Evolutionary conservation across 1,140 invertebrate genomes (phyloP).

Genomic region (Lepidurus arcticus): DNA sequence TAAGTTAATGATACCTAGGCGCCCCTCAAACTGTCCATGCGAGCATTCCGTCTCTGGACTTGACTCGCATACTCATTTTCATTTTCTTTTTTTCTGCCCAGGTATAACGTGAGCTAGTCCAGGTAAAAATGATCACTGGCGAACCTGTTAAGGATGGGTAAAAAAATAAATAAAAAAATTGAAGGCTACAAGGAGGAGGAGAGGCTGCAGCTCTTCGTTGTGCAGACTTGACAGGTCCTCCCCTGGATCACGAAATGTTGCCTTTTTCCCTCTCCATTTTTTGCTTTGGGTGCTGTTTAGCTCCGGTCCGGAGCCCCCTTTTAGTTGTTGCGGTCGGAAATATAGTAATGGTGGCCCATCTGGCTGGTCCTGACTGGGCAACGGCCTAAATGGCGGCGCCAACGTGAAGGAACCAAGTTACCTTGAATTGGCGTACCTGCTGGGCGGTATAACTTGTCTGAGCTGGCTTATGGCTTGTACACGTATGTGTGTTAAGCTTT

Average conservation of each 20-base stretch:
- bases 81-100: background rate
- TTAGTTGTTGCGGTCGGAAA: background rate
- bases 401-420: background rate
- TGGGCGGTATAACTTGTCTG: constrained; percentile 14
- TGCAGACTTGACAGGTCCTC: constrained; percentile 4
- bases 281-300: constrained; percentile 4
- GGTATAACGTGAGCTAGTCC: background rate
- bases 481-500: background rate
- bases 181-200: constrained; percentile 1
- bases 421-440: constrained; percentile 12
- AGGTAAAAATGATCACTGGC: constrained; percentile 15
- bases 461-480: background rate
- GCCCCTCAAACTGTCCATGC: background rate
- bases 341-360: background rate
- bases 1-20: constrained; percentile 14
- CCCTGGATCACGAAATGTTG: constrained; percentile 8
- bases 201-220: background rate
- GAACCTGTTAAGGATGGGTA: background rate
- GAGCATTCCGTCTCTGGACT: constrained; percentile 9
- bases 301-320: background rate
- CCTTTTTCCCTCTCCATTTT: background rate
- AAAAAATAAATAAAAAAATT: background rate
- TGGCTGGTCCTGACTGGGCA: background rate
- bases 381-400: constrained; percentile 16
- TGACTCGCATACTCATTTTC: constrained; percentile 11